Conservation (phyloP, 2,113 vertebrate genomes). For the Fregetta grallaria region DNA sequence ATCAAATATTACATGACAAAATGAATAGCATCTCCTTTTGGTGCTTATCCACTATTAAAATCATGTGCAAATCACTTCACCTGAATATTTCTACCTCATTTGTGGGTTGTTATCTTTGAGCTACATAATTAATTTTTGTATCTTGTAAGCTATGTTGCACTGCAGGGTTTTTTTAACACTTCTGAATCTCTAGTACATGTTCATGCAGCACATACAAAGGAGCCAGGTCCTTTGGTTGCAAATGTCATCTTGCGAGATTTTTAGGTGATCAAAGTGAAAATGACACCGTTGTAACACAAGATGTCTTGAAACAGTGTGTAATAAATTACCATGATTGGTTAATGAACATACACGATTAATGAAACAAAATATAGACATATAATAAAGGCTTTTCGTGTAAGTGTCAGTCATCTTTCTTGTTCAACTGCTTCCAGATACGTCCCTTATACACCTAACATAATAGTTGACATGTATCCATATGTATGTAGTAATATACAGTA, state of each 20-base stretch:
- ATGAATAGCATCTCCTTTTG: neutral
- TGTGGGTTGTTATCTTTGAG: conserved; percentile 36
- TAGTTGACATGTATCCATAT: neutral
- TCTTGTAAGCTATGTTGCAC: neutral
- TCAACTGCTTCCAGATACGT: neutral
- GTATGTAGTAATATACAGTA: neutral
- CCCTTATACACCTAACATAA: neutral
- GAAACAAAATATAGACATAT: conserved; percentile 49
- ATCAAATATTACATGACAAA: conserved; percentile 40
- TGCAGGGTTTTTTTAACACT: neutral
- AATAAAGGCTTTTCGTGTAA: conserved; percentile 25
- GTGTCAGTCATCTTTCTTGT: neutral
- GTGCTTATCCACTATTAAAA: conserved; percentile 42
- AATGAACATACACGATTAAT: conserved; percentile 57
- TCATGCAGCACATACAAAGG: neutral
- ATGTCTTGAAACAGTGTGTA: conserved; percentile 27
- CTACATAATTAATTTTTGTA: conserved; percentile 43
- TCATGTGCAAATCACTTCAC: conserved; percentile 40
- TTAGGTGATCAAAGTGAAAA: conserved; percentile 57
- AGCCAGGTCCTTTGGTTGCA: neutral
- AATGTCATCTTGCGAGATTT: neutral
- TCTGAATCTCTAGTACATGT: neutral
- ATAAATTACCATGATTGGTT: conserved; percentile 42
- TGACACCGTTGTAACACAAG: conserved; percentile 1
- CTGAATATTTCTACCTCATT: conserved; percentile 51